Conservation (phyloP, 2,113 vertebrate species). For the Malurus cyaneus region DNA sequence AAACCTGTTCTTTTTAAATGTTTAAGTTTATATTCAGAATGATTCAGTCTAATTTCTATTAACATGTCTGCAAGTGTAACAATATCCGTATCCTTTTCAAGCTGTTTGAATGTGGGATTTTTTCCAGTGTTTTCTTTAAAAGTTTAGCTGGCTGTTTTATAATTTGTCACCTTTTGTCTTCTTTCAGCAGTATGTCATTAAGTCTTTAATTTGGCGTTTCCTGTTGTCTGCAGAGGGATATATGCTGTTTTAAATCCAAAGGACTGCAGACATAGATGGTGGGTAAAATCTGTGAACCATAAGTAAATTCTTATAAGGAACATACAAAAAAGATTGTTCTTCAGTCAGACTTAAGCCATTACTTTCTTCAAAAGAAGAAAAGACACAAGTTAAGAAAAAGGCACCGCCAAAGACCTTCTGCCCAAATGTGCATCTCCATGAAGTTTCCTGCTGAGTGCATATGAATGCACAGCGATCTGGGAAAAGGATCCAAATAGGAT, state of each 20-base stretch:
- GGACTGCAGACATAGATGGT: slow-evolving; percentile 76
- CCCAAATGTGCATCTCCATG: slow-evolving; percentile 83
- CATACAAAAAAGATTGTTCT: slow-evolving; percentile 83
- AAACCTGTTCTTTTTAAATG: not conserved
- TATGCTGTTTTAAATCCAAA: slow-evolving; percentile 76
- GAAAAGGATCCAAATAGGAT: slow-evolving; percentile 86
- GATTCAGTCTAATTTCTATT: slow-evolving; percentile 5
- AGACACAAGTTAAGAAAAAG: slow-evolving; percentile 86
- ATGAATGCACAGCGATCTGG: slow-evolving; percentile 82
- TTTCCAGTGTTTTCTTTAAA: slow-evolving; percentile 49
- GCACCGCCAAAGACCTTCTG: slow-evolving; percentile 82
- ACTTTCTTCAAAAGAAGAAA: slow-evolving; percentile 88
- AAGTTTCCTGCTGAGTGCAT: slow-evolving; percentile 82
- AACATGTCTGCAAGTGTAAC: slow-evolving; percentile 19
- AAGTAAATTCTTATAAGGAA: slow-evolving; percentile 83
- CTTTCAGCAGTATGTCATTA: slow-evolving; percentile 75
- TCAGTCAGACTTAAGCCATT: slow-evolving; percentile 85
- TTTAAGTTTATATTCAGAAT: not conserved
- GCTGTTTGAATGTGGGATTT: slow-evolving; percentile 1
- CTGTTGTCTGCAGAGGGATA: slow-evolving; percentile 76
- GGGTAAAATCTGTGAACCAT: slow-evolving; percentile 83
- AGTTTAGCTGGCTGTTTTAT: slow-evolving; percentile 69
- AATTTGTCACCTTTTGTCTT: slow-evolving; percentile 78
- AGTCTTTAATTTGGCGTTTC: slow-evolving; percentile 79
- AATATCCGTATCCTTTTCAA: slow-evolving; percentile 45